These are phyloP conservation scores for Platycheirus rosarum DNA, from an alignment of 2,888 invertebrate species.

Conservation along the genomic window DNA sequence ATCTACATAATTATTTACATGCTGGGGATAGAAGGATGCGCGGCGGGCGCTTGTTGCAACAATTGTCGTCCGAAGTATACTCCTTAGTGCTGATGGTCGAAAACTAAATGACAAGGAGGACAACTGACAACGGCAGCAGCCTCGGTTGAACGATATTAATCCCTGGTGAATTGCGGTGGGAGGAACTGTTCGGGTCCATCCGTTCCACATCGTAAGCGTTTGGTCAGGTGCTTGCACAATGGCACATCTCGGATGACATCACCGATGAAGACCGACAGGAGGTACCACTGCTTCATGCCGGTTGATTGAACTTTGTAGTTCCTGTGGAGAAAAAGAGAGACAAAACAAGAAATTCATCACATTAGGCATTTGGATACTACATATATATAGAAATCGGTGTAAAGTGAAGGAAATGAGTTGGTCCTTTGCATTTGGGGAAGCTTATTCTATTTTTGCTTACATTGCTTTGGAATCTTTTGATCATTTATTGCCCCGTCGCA, in stretches of 20 bases:
- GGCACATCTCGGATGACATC: constrained; percentile 92
- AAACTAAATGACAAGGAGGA: constrained; percentile 41
- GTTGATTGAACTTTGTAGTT: constrained; percentile 90
- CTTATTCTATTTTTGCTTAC: constrained; percentile 58
- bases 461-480: constrained; percentile 49
- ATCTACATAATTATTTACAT: constrained; percentile 75
- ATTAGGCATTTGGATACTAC: constrained; percentile 46
- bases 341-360: constrained; percentile 59
- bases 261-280: constrained; percentile 92
- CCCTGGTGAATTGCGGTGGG: constrained; percentile 76
- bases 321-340: constrained; percentile 82
- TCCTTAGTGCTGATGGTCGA: constrained; percentile 21
- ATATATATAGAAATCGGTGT: background rate
- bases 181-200: constrained; percentile 78
- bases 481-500: constrained; percentile 33
- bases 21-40: constrained; percentile 61
- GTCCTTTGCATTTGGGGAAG: constrained; percentile 24
- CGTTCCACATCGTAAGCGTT: constrained; percentile 85
- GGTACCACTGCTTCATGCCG: constrained; percentile 90
- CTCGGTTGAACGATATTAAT: constrained; percentile 66
- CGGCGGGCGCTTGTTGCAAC: constrained; percentile 64
- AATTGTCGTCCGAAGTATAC: constrained; percentile 57
- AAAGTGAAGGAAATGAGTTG: constrained; percentile 7
- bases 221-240: constrained; percentile 91
- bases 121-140: constrained; percentile 27